These are phyloP conservation scores for Hypocryptadius cinnamomeus DNA, from an alignment of 2,113 vertebrate species.

Conservation along the genomic window DNA sequence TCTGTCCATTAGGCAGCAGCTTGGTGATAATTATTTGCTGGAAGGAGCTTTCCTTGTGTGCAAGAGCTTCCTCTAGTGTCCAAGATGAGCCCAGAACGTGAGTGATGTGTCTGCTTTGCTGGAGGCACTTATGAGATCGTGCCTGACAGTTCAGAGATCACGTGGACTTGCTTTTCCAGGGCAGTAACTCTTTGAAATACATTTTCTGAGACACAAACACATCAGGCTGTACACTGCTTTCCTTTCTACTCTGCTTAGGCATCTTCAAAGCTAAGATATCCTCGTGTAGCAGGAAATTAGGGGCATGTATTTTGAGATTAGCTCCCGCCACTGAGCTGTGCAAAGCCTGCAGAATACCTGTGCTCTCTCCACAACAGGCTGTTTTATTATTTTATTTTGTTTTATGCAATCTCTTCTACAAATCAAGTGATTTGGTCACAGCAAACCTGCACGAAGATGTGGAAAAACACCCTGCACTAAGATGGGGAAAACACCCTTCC, in stretches of 20 bases:
- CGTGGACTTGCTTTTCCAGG: constrained; percentile 12
- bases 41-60: background rate
- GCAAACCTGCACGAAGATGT: background rate
- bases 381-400: background rate
- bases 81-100: background rate
- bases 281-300: background rate
- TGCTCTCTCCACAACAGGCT: background rate
- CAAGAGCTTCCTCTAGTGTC: constrained; percentile 54
- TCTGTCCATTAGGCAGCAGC: background rate
- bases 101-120: background rate
- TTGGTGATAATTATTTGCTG: background rate
- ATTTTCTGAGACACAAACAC: constrained; percentile 10
- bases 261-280: background rate
- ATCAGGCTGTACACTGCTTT: background rate
- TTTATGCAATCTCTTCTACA: background rate
- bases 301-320: background rate
- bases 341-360: background rate
- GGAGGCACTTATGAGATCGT: background rate
- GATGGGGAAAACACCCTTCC: background rate
- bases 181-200: constrained; percentile 32
- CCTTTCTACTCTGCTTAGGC: background rate
- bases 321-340: background rate
- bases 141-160: constrained; percentile 28
- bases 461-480: background rate
- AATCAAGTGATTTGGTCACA: background rate